Conservation (phyloP, 1,140 invertebrate genomes). For the Agrilus planipennis region DNA sequence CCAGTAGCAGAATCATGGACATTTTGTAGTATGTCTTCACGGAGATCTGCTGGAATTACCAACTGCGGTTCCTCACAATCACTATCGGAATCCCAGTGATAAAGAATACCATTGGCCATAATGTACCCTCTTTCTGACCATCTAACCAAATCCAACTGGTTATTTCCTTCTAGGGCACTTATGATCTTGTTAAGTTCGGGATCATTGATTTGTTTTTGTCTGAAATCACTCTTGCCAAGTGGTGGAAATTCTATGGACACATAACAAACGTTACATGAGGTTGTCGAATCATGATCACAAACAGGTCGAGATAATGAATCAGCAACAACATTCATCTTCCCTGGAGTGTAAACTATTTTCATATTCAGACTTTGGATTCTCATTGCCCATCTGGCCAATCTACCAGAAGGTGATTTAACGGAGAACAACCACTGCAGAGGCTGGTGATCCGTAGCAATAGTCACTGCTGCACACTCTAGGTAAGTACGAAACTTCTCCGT, state of each 20-base stretch:
- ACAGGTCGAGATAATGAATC: slow-evolving; percentile 3
- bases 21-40: slow-evolving; percentile 11
- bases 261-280: slow-evolving; percentile 9
- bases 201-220: slow-evolving; percentile 19
- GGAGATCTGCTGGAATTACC: slow-evolving; percentile 10
- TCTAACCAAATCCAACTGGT: neutral
- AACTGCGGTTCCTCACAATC: slow-evolving; percentile 11
- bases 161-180: slow-evolving; percentile 11
- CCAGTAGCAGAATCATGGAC: slow-evolving; percentile 16
- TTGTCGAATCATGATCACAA: neutral
- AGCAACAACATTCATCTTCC: slow-evolving; percentile 4
- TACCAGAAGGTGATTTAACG: slow-evolving; percentile 15
- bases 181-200: slow-evolving; percentile 16
- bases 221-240: slow-evolving; percentile 11
- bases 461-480: slow-evolving; percentile 7
- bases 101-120: slow-evolving; percentile 16
- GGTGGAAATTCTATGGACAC: slow-evolving; percentile 15
- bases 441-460: neutral
- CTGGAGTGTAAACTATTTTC: slow-evolving; percentile 13
- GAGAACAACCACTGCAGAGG: slow-evolving; percentile 3
- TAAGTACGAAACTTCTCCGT: slow-evolving; percentile 23
- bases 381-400: slow-evolving; percentile 18
- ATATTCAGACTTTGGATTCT: slow-evolving; percentile 8
- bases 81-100: slow-evolving; percentile 10
- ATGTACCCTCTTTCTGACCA: slow-evolving; percentile 18